Evolutionary conservation across 1,140 invertebrate species (phyloP), one percentile per base, ranked within the genome.

Genomic region (Macrotrachela quadricornifera): DNA sequence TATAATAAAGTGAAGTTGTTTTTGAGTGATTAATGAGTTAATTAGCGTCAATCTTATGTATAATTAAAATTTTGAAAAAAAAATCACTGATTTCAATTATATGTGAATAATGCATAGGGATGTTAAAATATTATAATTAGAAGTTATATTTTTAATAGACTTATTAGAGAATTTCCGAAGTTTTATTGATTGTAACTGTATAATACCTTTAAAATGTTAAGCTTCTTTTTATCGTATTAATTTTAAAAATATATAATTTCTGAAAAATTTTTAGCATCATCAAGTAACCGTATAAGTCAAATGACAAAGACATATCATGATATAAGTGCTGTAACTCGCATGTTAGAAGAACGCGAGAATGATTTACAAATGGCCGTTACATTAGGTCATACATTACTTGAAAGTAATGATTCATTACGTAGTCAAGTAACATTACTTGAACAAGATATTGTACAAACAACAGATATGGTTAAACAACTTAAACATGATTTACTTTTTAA

Each of bases 241-340:
- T n/a, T n/a, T n/a, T n/a, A 30, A 30, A 30, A 30, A 30, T 30
- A 2, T 13, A 13, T 21, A 17, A 37, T 6, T 11, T 40, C 54
- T 64, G 64, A 67, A n/a, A 64, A 61, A 71, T 57, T 79, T 80
- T 50, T 78, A 92, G 87, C 92, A 78, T 77, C 90, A 82, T 91
- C 85, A 77, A 85, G 85, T 71, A 83, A 90, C 70, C 81, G 90
- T 70, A 80, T 94, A 75, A 91, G 85, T 79, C 88, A 95, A 83
- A 95, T 95, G 88, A 95, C 87, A 75, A 91, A 86, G 73, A 88
- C 87, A 73, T 95, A 94, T 79, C 85, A 92, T 87, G 90, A 95
- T 74, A 88, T 91, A 74, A 88, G 92, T 79, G 88, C 87, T 73
- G 85, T 95, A 65, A 92, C 87, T 74, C 78, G 84, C 77, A 80